Base-by-base conservation (phyloP, 2,797 vertebrate genomes). In the Lacerta bilineata region DNA sequence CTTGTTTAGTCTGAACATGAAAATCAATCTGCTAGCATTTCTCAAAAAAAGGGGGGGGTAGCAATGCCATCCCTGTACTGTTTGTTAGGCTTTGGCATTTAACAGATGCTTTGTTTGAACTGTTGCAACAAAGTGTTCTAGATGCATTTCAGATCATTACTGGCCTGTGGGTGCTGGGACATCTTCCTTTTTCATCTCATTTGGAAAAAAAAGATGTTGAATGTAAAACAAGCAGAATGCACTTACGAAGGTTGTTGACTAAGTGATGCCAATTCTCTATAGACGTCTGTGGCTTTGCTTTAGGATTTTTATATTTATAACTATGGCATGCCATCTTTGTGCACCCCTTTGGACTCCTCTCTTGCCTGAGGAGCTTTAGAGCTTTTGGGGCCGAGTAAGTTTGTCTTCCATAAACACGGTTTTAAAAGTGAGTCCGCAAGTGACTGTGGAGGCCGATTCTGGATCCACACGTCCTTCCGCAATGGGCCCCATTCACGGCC, bases 21-120 rank as follows among this genome's bases (percentile, higher is more conserved):
- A 97, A 97, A 97, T 97, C 96, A 96, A 96, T 97, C 93, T 95
- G 84, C 91, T 23, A 74, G 93, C 89, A 96, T 93, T 50, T 15
- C 88, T 66, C 59, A 29, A 41, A 77, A 64, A 95, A 97, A 50
- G 50, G 50, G 46, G 96, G 94, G 93, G 95, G 96, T 7, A 92
- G 90, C 86, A 95, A 93, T 77, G 90, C 80, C 64, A 64, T 93
- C 90, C 90, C 95, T 92, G 76, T 83, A 94, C 92, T 91, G 88
- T 92, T 81, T 88, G 83, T 94, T 94, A 89, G 91, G 93, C 92
- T 94, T 94, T 95, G 92, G 89, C 39, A 80, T 94, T 96, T 89
- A 92, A 91, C 92, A 93, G 89, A 90, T 94, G 69, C 25, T 85
- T 91, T 92, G 92, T 92, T 92, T 91, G 91, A 94, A 85, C 79